Conservation (phyloP, 1,140 invertebrate species). For the Drosophila repletoides region DNA sequence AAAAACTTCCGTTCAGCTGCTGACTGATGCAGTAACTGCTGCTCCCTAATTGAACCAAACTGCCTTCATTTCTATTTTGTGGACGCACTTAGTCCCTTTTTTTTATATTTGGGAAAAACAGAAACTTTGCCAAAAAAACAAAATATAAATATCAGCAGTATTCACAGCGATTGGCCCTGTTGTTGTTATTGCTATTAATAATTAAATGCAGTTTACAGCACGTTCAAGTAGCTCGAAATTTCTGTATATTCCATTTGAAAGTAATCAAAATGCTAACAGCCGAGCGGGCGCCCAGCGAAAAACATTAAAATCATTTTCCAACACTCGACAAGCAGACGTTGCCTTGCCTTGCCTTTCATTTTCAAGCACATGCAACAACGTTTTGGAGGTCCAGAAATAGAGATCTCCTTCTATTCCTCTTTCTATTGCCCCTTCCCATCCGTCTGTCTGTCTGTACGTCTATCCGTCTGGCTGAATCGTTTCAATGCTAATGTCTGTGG, state of each 20-base stretch:
- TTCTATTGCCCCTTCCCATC: not conserved
- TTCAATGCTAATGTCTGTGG: slow-evolving; percentile 65
- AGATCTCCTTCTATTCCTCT: not conserved
- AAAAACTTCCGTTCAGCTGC: slow-evolving; percentile 19
- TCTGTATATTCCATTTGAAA: slow-evolving; percentile 73
- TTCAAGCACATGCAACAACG: not conserved
- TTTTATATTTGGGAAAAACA: not conserved
- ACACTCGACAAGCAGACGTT: too few species aligned
- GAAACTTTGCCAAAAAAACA: slow-evolving; percentile 25
- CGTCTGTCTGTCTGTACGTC: too few species aligned
- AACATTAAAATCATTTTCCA: slow-evolving; percentile 49
- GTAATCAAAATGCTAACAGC: slow-evolving; percentile 69
- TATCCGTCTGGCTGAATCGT: slow-evolving; percentile 43
- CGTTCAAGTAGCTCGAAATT: slow-evolving; percentile 49
- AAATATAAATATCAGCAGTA: slow-evolving; percentile 2
- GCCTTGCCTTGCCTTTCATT: slow-evolving; percentile 4
- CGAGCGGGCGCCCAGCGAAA: not conserved
- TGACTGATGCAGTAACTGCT: slow-evolving; percentile 50
- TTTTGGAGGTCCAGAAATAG: slow-evolving; percentile 2
- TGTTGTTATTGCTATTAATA: slow-evolving; percentile 56
- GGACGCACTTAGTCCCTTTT: slow-evolving; percentile 65
- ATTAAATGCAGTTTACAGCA: slow-evolving; percentile 71
- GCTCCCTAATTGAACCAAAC: too few species aligned
- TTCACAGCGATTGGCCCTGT: slow-evolving; percentile 19
- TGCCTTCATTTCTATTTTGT: slow-evolving; percentile 9